phyloP scores from a whole-genome alignment of 23 tunicate species.

The Halocynthia aurantium region DNA sequence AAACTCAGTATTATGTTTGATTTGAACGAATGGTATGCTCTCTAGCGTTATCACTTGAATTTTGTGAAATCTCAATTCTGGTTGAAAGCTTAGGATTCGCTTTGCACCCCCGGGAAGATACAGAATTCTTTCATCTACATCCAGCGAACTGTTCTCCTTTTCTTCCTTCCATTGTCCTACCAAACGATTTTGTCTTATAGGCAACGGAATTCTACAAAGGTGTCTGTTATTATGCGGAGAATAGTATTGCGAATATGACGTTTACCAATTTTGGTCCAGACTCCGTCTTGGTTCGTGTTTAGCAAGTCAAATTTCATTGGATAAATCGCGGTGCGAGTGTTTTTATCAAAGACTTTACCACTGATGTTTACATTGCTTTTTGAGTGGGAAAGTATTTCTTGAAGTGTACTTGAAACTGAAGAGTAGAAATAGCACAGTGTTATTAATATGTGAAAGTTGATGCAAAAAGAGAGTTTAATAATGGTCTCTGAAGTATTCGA shows the following conservation, averaged over 20 bases:
- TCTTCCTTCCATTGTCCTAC: conserved; percentile 3
- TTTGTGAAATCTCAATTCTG: conserved; percentile 4
- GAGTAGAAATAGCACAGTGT: no score
- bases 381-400: no score
- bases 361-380: no score
- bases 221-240: neutral
- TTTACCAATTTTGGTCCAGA: neutral
- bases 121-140: neutral
- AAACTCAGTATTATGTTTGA: neutral
- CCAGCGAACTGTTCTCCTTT: neutral
- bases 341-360: neutral
- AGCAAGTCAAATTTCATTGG: neutral
- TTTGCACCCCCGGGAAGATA: conserved; percentile 8
- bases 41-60: conserved; percentile 11
- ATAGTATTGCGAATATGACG: neutral
- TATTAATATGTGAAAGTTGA: no score
- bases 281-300: neutral
- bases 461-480: no score
- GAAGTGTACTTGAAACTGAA: no score
- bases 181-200: neutral
- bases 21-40: conserved; percentile 4
- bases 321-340: neutral
- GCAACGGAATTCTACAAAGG: neutral
- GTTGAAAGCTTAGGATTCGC: neutral
- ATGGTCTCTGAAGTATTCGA: no score